Conservation (phyloP, 1,140 invertebrate species). For the Orussus abietinus region DNA sequence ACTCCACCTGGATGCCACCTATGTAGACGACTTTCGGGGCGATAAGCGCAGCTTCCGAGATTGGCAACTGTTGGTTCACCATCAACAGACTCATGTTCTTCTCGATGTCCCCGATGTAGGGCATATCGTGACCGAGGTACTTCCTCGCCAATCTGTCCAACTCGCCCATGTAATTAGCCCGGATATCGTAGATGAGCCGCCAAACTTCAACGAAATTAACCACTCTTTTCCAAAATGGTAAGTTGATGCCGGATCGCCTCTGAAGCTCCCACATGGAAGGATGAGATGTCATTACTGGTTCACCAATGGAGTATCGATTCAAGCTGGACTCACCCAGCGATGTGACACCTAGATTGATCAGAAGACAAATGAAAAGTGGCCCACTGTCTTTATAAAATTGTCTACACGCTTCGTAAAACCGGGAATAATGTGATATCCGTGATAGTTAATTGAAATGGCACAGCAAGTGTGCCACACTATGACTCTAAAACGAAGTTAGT, state of each 20-base stretch:
- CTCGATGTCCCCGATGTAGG: constrained; percentile 24
- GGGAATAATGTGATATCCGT: no score
- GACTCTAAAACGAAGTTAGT: neutral
- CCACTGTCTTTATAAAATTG: constrained; percentile 2
- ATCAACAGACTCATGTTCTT: constrained; percentile 51
- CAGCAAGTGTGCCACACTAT: no score
- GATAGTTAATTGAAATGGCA: no score
- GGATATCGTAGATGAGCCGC: neutral
- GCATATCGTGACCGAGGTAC: constrained; percentile 34
- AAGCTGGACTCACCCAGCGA: neutral
- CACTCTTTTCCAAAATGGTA: constrained; percentile 20
- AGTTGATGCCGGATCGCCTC: neutral
- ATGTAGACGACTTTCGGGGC: constrained; percentile 55
- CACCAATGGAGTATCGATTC: constrained; percentile 16
- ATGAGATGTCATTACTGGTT: constrained; percentile 23
- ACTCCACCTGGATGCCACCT: constrained; percentile 53
- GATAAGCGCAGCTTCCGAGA: constrained; percentile 54
- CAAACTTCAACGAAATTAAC: constrained; percentile 16
- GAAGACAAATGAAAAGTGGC: no score
- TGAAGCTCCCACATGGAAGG: constrained; percentile 24
- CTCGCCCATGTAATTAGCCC: constrained; percentile 18
- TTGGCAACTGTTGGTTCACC: constrained; percentile 55
- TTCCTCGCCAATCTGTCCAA: constrained; percentile 41
- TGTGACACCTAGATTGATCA: constrained; percentile 20
- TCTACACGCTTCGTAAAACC: no score